phyloP scores from a whole-genome alignment of 2,888 invertebrate genomes.

The Agrotis puta region DNA sequence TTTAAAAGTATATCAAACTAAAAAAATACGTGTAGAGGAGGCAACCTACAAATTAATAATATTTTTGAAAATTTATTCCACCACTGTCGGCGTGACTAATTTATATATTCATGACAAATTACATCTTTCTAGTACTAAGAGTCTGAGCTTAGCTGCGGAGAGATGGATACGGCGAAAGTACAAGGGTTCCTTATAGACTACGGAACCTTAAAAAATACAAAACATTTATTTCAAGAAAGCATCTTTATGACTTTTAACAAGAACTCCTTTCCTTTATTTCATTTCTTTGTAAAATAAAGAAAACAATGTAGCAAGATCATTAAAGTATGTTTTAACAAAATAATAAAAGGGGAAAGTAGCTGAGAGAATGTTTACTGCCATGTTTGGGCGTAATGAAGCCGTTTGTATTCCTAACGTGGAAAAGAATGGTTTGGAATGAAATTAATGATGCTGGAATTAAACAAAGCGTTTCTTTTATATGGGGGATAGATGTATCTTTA shows the following conservation, averaged over 20 bases:
- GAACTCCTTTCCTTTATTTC: constrained; percentile 28
- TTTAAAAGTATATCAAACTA: too few species aligned
- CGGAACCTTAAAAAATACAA: background rate
- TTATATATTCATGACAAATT: too few species aligned
- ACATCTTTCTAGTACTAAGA: too few species aligned
- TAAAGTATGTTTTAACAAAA: constrained; percentile 56
- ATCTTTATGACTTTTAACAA: constrained; percentile 59
- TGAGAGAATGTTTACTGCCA: constrained; percentile 14
- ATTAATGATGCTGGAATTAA: constrained; percentile 13
- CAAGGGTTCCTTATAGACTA: too few species aligned
- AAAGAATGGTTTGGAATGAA: constrained; percentile 11
- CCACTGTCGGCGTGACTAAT: too few species aligned
- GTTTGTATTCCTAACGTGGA: constrained; percentile 31
- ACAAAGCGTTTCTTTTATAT: background rate
- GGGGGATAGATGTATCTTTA: constrained; percentile 2
- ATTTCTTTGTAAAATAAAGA: constrained; percentile 56
- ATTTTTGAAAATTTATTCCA: too few species aligned
- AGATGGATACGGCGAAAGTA: too few species aligned
- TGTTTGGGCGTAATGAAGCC: constrained; percentile 32
- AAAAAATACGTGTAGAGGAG: too few species aligned
- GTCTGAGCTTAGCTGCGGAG: too few species aligned
- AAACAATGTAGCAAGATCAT: constrained; percentile 50
- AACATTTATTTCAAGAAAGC: constrained; percentile 30
- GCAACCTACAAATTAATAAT: too few species aligned
- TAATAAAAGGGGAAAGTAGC: constrained; percentile 44